Percentiles rank a stretch among this genome's conserved stretches.
These are phyloP conservation scores for Harpagus bidentatus DNA, from an alignment of 2,113 vertebrate species.

Conservation along the genomic window DNA sequence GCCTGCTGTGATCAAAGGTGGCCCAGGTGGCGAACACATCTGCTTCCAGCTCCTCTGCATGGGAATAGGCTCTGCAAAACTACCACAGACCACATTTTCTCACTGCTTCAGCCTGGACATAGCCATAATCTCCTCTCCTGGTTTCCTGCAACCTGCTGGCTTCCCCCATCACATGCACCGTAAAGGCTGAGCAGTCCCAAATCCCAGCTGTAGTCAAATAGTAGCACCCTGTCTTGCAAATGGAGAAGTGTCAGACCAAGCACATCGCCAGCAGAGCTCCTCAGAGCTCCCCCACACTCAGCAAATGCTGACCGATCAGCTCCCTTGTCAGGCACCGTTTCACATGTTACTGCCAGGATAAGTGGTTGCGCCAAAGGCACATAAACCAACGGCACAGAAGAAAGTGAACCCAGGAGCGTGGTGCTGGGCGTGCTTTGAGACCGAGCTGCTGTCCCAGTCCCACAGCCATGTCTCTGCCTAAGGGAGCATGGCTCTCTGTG, in stretches of 20 bases:
- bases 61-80: background rate
- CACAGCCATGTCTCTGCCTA: background rate
- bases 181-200: background rate
- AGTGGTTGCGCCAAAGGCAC: background rate
- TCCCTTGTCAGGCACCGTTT: background rate
- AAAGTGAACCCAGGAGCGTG: background rate
- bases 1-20: background rate
- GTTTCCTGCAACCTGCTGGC: background rate
- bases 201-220: too few species aligned
- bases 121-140: background rate
- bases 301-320: rapidly evolving
- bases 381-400: background rate
- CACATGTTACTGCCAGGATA: rapidly evolving
- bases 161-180: too few species aligned
- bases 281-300: background rate
- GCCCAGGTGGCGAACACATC: background rate
- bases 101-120: background rate
- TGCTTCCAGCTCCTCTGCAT: background rate
- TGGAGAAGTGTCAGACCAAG: too few species aligned
- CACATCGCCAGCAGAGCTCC: background rate
- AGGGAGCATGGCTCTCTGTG: rapidly evolving
- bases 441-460: background rate
- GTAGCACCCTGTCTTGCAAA: background rate
- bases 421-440: background rate
- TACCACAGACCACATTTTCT: background rate